Base-by-base conservation (phyloP, 2,113 vertebrate genomes). In the Engystomops pustulosus region DNA sequence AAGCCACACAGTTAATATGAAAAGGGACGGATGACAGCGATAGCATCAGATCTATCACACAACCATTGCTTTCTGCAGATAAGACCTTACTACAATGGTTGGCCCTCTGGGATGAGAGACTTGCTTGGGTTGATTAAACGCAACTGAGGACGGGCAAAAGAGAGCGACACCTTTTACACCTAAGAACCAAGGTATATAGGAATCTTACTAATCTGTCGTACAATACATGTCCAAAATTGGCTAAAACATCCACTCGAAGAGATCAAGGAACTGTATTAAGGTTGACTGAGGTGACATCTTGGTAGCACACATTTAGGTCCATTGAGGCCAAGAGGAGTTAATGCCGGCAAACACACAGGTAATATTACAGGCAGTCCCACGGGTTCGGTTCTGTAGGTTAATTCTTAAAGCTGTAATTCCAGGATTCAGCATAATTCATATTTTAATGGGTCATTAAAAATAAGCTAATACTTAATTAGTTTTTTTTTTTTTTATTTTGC, bases 41-140 rank as follows among this genome's bases (percentile, higher is more conserved):
- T 85, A 85, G 45, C 27, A 85, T 85, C 75, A 53, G 74, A 78
- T 78, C 74, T 45, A 84, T 78, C 72, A 58, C 75, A 55, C 20
- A 58, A 27, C 51, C 62, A 45, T 69, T 76, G 71, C 55, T 49
- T 65, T 49, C 38, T 36, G n/a, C 41, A 67, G 81, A 76, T 76
- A 83, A 76, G 70, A 30, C 41, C 17, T 74, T 15, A n/a, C n/a
- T n/a, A 82, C 34, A 83, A 67, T 83, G 74, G 62, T 32, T 44
- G 60, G 47, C 34, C 75, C 75, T 45, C 30, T 55, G 62, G 62
- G 83, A 79, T 58, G 67, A 85, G 41, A 79, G 5, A 36, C 30
- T 58, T 51, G 58, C 32, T 49, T 14, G 14, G n/a, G 51, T 51
- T 76, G 32, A 84, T 85, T 79, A 41, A 85, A 77, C 45, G 62